Evolutionary conservation across 2,113 vertebrate genomes (phyloP), one percentile per base, ranked within the genome.

Genomic region (Monopterus albus): DNA sequence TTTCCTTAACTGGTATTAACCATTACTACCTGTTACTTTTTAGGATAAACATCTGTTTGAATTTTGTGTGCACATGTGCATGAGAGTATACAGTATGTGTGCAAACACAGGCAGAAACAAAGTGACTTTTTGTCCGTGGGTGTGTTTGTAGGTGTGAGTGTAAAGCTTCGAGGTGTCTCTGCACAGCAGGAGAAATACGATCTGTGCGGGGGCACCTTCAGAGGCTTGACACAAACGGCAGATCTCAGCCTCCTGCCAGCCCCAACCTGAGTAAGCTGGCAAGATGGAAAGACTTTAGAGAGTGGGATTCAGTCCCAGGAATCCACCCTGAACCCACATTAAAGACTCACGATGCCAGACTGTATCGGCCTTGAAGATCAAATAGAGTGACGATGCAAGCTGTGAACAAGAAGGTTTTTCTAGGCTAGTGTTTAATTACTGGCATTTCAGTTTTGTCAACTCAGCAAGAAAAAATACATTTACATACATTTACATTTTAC

Each of bases 341-440:
- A 90, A 90, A 92, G 89, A 83, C 67, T 70, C 53, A 84, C 43
- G 82, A 84, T 73, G 77, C 68, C 75, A 78, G 78, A 76, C 75
- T 35, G 61, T 66, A 57, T 45, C 57, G 63, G 87, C 89, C 89
- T 89, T 89, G 89, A 85, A 92, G 90, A 92, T 93, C 90, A 93
- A 92, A 92, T 72, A 66, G 65, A 82, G 64, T 20, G 50, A 76
- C 84, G 88, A 91, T 87, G 87, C 91, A 91, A 89, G 87, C 90
- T 86, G 91, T 78, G 89, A 90, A 87, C 65, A 69, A 87, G 78
- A 87, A 74, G 52, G 60, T 81, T 81, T 72, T 60, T 77, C 81
- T 67, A 73, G 75, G 78, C 84, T 66, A 65, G 67, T 85, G 82
- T 91, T 92, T 89, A 89, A 93, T 93, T 92, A 93, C 92, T 89